Evolutionary conservation across 2,888 invertebrate genomes (phyloP).

Genomic region (Alloplasta piceator): DNA sequence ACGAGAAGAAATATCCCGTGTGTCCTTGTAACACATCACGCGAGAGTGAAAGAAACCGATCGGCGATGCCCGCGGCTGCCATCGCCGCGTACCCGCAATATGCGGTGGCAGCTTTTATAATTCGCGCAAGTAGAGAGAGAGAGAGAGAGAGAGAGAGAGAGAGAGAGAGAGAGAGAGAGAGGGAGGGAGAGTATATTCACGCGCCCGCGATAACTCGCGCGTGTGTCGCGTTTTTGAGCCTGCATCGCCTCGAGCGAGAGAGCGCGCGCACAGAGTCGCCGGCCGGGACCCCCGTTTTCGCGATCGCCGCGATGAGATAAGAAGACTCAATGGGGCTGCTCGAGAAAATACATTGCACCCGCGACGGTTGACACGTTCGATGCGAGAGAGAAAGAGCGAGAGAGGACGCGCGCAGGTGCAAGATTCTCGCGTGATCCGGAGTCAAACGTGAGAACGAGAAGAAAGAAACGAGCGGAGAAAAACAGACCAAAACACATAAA

Average conservation of each 20-base stretch:
- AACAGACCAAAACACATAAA: slow-evolving; percentile 8
- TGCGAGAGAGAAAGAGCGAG: slow-evolving; percentile 13
- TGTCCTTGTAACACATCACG: no score
- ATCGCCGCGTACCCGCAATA: no score
- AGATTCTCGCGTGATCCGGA: slow-evolving; percentile 38
- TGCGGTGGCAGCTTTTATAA: background rate
- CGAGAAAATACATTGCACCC: background rate
- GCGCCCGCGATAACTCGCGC: slow-evolving; percentile 2
- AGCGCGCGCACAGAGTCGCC: slow-evolving; percentile 27
- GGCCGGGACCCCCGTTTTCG: slow-evolving; percentile 8
- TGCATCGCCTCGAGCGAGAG: background rate
- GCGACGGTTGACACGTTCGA: slow-evolving; percentile 64
- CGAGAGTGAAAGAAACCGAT: no score
- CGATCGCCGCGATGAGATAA: slow-evolving; percentile 56
- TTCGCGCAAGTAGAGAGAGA: background rate
- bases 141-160: background rate
- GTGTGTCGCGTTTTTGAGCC: background rate
- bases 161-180: slow-evolving; percentile 4
- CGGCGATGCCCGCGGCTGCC: no score
- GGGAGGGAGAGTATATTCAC: slow-evolving; percentile 56
- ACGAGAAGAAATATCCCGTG: no score
- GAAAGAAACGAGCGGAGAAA: slow-evolving; percentile 3
- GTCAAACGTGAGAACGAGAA: slow-evolving; percentile 55
- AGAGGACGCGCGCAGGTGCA: slow-evolving; percentile 45
- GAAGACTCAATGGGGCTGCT: background rate